Evolutionary conservation across 2,888 invertebrate genomes (phyloP).

Genomic region (Anoncus sp.): DNA sequence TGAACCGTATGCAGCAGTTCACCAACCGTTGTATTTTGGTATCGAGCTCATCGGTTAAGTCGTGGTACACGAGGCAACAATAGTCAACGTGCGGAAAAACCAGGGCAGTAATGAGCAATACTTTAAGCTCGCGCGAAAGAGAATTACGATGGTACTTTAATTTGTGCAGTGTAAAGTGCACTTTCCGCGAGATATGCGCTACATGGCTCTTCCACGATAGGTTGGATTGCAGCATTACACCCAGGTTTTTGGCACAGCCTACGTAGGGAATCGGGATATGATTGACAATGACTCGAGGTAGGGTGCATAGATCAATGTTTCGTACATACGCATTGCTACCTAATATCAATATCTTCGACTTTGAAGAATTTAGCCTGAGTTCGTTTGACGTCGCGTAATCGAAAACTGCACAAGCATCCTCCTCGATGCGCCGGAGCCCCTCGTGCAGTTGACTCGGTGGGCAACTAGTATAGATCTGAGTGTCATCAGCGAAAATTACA

Average conservation of each 20-base stretch:
- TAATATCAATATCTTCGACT: too few relatives aligned
- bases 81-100: neutral
- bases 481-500: neutral
- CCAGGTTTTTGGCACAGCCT: neutral
- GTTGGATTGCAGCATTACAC: neutral
- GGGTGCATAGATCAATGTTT: too few relatives aligned
- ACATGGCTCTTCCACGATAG: constrained; percentile 23
- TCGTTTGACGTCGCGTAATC: neutral
- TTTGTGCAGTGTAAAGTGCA: constrained; percentile 8
- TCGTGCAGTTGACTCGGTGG: neutral
- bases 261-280: too few relatives aligned
- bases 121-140: neutral
- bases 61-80: neutral
- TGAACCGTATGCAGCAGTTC: neutral
- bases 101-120: neutral
- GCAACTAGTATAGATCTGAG: neutral
- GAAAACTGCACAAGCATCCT: neutral
- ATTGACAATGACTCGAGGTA: too few relatives aligned
- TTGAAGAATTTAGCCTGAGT: neutral
- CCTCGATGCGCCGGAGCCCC: neutral
- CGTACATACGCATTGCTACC: too few relatives aligned
- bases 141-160: constrained; percentile 28
- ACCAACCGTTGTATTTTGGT: neutral
- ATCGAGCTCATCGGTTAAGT: neutral
- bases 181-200: neutral